Evolutionary conservation across 2,797 vertebrate genomes (phyloP), one percentile per base, ranked within the genome.

Genomic region (Orientallactaga sibirica): DNA sequence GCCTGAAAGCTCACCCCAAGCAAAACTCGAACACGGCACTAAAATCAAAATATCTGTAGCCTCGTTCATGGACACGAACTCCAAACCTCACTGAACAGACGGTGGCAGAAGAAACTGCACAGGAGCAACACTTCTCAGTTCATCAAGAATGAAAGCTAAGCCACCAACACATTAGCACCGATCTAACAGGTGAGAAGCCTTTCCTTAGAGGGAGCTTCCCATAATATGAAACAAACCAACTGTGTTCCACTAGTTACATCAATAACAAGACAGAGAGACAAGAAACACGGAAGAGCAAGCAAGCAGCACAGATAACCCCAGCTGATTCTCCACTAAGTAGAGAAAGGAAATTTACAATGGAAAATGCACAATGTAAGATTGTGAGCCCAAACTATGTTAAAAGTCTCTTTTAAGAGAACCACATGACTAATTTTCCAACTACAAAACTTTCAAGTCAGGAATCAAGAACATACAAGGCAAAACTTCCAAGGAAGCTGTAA

Each of bases 391-490:
- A 89, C 55, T 80, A 91, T 33, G 76, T 83, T 92, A 95, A 93
- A 92, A 93, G 78, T 62, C 81, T 94, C 76, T 94, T 94, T 94
- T 85, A 93, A 96, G 55, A 88, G 55, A 91, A 41, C 81, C 93
- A 91, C 87, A 93, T 83, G 86, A 84, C 90, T 86, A 77, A 92
- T 82, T 61, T 93, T 94, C 90, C 91, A 94, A 84, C 82, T 82
- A 80, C 8, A 95, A 29, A 15, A 74, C 83, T 87, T 92, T 80
- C 43, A 91, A 94, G 75, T 90, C 76, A 92, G 92, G 93, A 94
- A 75, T 58, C 71, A 94, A 92, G 58, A 90, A 92, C 33, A 92
- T 41, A 90, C 85, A 84, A 91, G 66, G 77, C 73, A n/a, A 87
- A 92, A 96, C 86, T 70, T 76, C 27, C 55, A 86, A 71, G 3